Evolutionary conservation across 2,797 vertebrate species (phyloP).

Genomic region (Eurystomus glaucurus): DNA sequence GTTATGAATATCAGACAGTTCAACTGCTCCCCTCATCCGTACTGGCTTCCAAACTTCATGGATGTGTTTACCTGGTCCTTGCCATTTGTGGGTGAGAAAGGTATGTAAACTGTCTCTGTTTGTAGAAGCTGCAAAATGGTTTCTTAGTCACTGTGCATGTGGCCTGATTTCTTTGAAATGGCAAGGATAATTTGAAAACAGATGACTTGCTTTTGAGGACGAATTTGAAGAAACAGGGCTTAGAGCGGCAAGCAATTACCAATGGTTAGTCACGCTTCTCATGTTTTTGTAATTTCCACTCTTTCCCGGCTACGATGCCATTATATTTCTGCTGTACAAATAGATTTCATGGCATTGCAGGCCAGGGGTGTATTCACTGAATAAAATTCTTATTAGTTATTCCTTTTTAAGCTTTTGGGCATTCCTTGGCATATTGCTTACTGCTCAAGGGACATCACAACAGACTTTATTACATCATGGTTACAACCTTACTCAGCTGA

Average conservation of each 20-base stretch:
- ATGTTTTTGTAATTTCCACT: not conserved
- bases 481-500: not conserved
- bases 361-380: not conserved
- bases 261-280: not conserved
- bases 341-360: not conserved
- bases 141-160: not conserved
- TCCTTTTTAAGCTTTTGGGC: not conserved
- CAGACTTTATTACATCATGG: not conserved
- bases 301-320: not conserved
- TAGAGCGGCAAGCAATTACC: not conserved
- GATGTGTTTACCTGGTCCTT: conserved; percentile 99
- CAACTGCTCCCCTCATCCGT: conserved; percentile 97
- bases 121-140: not conserved
- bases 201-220: not conserved
- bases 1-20: conserved; percentile 99
- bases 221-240: not conserved
- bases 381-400: not conserved
- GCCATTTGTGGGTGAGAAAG: conserved; percentile 97
- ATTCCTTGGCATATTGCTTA: not conserved
- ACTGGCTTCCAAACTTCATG: conserved; percentile 99
- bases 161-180: not conserved
- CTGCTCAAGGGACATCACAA: not conserved
- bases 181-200: not conserved
- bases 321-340: not conserved
- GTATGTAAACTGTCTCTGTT: conserved; percentile 71